Percentiles rank a stretch among this genome's conserved stretches.
These are phyloP conservation scores for Deilephila elpenor DNA, from an alignment of 2,888 invertebrate genomes.

Conservation along the genomic window DNA sequence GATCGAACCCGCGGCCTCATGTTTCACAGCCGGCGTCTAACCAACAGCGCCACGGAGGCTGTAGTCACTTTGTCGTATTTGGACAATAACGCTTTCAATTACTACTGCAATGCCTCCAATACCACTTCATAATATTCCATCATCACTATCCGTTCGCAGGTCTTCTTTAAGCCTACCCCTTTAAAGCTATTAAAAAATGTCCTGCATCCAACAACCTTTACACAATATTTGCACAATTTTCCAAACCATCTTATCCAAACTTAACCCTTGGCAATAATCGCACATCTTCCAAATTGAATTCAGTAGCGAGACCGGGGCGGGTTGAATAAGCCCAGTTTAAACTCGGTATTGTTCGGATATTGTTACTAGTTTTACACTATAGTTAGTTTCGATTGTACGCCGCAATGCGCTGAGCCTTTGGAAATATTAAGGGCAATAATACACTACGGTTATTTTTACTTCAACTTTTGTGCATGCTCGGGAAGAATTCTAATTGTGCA, in stretches of 20 bases:
- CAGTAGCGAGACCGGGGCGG: background rate
- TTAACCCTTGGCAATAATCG: background rate
- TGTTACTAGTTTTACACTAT: conserved; percentile 67
- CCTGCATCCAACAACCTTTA: too few relatives aligned
- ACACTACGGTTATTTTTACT: conserved; percentile 62
- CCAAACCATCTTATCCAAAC: background rate
- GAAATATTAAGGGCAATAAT: conserved; percentile 71
- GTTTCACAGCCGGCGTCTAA: too few relatives aligned
- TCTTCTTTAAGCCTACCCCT: too few relatives aligned
- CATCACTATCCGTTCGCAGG: too few relatives aligned
- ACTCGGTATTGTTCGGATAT: conserved; percentile 49
- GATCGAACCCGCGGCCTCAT: too few relatives aligned
- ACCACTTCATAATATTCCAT: too few relatives aligned
- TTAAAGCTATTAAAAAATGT: too few relatives aligned
- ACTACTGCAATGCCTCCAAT: too few relatives aligned
- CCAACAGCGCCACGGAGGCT: too few relatives aligned
- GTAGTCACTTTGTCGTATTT: too few relatives aligned
- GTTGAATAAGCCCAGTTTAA: conserved; percentile 2
- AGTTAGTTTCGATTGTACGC: conserved; percentile 71
- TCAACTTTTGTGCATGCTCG: conserved; percentile 41
- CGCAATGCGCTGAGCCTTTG: conserved; percentile 65
- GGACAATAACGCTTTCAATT: too few relatives aligned
- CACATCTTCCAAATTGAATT: conserved; percentile 15
- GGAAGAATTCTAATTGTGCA: conserved; percentile 7
- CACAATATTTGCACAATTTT: background rate